Evolutionary conservation across 2,113 vertebrate species (phyloP).

Genomic region (Dicaeum eximium): DNA sequence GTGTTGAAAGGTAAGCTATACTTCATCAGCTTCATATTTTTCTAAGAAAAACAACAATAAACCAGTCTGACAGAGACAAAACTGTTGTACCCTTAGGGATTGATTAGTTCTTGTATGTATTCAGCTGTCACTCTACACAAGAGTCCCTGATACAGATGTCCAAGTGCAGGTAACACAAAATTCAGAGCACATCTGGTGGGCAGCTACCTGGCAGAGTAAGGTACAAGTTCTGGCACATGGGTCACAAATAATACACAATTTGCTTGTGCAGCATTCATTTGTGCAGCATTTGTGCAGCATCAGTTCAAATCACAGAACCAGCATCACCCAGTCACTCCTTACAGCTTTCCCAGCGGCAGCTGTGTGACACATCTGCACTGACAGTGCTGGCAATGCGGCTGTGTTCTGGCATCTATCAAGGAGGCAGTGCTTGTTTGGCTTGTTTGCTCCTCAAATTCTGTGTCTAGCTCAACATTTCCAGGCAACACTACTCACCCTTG

Average conservation of each 20-base stretch:
- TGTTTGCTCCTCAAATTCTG: background rate
- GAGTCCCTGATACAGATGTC: background rate
- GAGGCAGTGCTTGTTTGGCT: background rate
- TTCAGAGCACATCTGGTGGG: background rate
- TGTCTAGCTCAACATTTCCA: background rate
- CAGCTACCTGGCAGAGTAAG: background rate
- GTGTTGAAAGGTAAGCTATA: background rate
- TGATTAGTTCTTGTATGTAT: background rate
- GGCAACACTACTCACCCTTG: background rate
- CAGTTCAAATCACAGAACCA: background rate
- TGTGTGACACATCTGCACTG: background rate
- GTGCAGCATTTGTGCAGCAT: background rate
- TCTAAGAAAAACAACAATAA: constrained; percentile 21
- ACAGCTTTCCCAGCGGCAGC: background rate
- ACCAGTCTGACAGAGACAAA: constrained; percentile 14
- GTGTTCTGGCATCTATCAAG: accelerated
- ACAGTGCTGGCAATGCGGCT: background rate
- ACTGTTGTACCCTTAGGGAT: background rate
- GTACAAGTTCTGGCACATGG: accelerated
- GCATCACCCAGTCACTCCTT: background rate
- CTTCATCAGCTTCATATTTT: constrained; percentile 3
- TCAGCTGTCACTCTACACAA: background rate
- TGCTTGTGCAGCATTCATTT: background rate
- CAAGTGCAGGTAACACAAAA: background rate
- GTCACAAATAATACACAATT: background rate